Conservation (phyloP, 30 jellyfish, hydroid and myxozoan species). For the Phacellophora camtschatica region DNA sequence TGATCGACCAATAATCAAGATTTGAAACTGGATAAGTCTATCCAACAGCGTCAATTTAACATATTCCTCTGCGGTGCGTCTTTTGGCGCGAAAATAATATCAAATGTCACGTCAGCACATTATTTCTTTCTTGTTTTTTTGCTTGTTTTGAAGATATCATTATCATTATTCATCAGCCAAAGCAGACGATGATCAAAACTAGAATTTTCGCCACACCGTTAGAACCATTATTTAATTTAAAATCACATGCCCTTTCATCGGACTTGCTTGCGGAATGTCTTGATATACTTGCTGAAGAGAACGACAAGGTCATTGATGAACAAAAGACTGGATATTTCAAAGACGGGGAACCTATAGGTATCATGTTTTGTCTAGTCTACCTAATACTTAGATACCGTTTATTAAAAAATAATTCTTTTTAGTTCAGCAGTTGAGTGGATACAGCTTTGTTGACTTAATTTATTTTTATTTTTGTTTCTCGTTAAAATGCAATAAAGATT, state of each 20-base stretch:
- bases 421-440: not conserved
- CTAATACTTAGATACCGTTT: no score
- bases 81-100: no score
- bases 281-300: conserved; percentile 79
- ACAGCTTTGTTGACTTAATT: not conserved
- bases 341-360: conserved; percentile 80
- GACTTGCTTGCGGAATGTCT: conserved; percentile 82
- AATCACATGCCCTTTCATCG: conserved; percentile 44
- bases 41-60: no score
- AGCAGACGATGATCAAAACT: conserved; percentile 5
- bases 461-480: not conserved
- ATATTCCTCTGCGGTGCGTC: no score
- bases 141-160: no score
- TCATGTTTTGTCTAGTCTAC: not conserved
- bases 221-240: conserved; percentile 74
- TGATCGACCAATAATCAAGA: no score
- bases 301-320: conserved; percentile 47
- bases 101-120: not conserved
- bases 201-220: conserved; percentile 79
- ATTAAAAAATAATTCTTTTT: not conserved
- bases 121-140: not conserved
- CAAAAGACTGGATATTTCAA: conserved; percentile 69
- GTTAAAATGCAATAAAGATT: no score
- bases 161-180: no score
- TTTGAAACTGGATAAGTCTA: no score